phyloP scores from a whole-genome alignment of 2,797 vertebrate species.

The Pipistrellus kuhlii region DNA sequence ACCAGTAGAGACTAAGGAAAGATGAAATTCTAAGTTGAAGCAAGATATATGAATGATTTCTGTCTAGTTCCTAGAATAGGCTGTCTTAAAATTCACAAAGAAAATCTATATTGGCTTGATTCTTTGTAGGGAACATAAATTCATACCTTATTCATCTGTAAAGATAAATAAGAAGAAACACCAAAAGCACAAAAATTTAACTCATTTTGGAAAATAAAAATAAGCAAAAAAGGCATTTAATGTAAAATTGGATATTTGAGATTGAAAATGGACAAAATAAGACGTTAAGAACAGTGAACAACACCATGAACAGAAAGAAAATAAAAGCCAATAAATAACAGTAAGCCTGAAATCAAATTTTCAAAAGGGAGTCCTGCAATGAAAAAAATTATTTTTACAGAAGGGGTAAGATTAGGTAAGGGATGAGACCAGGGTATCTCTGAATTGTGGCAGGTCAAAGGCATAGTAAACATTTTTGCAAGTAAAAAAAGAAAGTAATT shows the following conservation, averaged over 20 bases:
- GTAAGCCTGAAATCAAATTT: neutral
- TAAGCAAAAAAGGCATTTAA: neutral
- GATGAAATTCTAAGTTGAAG: constrained; percentile 22
- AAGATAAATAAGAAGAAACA: neutral
- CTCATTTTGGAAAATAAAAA: constrained; percentile 6
- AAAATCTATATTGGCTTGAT: constrained; percentile 8
- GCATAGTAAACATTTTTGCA: constrained; percentile 9
- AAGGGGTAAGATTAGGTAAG: neutral
- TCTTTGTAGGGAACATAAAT: neutral
- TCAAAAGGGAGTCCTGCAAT: neutral
- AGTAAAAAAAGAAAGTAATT: constrained; percentile 45
- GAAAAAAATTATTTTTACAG: neutral
- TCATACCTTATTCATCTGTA: neutral
- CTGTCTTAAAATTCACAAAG: constrained; percentile 34
- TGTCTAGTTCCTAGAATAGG: neutral
- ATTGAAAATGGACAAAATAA: constrained; percentile 48
- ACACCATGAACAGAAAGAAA: neutral
- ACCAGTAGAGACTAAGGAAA: neutral
- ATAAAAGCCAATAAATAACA: neutral
- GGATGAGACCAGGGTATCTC: neutral
- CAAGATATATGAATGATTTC: neutral
- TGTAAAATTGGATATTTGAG: constrained; percentile 9
- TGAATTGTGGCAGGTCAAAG: neutral
- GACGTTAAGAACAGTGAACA: neutral
- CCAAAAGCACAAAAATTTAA: neutral